Conservation (phyloP, 2,888 invertebrate species). For the Rhyacophila evoluta region DNA sequence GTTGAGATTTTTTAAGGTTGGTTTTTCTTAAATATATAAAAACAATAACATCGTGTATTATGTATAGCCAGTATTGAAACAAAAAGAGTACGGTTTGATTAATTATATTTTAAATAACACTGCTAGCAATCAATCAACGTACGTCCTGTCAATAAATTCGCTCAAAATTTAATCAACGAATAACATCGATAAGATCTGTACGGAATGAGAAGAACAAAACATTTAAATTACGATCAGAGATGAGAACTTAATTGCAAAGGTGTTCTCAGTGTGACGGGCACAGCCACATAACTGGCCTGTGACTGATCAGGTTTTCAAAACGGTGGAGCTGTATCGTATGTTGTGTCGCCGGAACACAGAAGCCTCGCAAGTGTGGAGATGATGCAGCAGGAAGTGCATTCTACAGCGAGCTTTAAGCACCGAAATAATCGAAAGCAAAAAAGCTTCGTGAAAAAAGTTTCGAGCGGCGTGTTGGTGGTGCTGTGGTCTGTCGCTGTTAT, state of each 20-base stretch:
- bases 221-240: not conserved
- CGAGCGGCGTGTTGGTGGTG: not conserved
- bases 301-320: conserved; percentile 5
- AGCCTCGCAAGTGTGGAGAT: conserved; percentile 11
- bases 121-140: not conserved
- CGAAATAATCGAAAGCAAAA: conserved; percentile 29
- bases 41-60: too few relatives aligned
- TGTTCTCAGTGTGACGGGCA: not conserved
- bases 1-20: too few relatives aligned
- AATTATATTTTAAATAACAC: too few relatives aligned
- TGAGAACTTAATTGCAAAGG: not conserved
- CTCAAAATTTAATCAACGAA: not conserved
- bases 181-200: not conserved
- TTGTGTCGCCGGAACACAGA: conserved; percentile 20
- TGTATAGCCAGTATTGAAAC: too few relatives aligned
- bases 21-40: too few relatives aligned
- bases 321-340: not conserved
- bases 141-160: not conserved
- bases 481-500: not conserved
- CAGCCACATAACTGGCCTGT: not conserved
- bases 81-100: too few relatives aligned
- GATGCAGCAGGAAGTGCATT: conserved; percentile 28
- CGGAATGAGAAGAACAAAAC: not conserved
- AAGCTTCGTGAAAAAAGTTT: not conserved
- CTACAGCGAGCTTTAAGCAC: conserved; percentile 11